Conservation (phyloP, 2,888 invertebrate species). For the Zaprionus lineosus region DNA sequence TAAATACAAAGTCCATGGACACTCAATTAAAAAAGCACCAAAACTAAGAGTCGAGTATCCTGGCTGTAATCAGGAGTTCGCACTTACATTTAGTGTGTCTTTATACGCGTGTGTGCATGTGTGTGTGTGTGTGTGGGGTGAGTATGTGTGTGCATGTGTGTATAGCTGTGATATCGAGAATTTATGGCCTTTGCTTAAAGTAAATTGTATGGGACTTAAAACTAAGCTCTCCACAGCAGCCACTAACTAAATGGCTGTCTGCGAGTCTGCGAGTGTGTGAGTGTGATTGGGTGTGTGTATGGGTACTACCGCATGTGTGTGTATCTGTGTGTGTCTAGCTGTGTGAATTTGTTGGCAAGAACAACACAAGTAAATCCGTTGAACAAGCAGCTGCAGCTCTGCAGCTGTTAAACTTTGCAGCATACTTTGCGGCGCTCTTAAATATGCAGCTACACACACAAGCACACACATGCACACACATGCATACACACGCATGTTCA, state of each 20-base stretch:
- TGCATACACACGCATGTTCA: neutral
- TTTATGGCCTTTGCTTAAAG: slow-evolving; percentile 60
- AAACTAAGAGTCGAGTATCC: slow-evolving; percentile 15
- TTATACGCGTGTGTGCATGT: neutral
- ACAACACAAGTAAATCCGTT: slow-evolving; percentile 61
- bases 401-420: slow-evolving; percentile 71
- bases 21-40: slow-evolving; percentile 51
- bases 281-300: no score
- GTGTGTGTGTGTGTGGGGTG: neutral
- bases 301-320: no score
- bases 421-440: slow-evolving; percentile 68
- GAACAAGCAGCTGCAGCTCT: slow-evolving; percentile 40
- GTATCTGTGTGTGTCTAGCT: neutral
- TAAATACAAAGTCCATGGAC: slow-evolving; percentile 14
- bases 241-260: slow-evolving; percentile 65
- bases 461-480: slow-evolving; percentile 25
- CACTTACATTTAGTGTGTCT: neutral
- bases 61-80: slow-evolving; percentile 33
- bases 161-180: slow-evolving; percentile 34
- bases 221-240: slow-evolving; percentile 52
- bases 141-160: slow-evolving; percentile 3
- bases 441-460: slow-evolving; percentile 50
- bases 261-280: neutral
- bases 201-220: slow-evolving; percentile 66
- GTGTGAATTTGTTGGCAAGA: slow-evolving; percentile 32